These are phyloP conservation scores for Melangyna quadrimaculata DNA, from an alignment of 2,888 invertebrate genomes.

Conservation along the genomic window DNA sequence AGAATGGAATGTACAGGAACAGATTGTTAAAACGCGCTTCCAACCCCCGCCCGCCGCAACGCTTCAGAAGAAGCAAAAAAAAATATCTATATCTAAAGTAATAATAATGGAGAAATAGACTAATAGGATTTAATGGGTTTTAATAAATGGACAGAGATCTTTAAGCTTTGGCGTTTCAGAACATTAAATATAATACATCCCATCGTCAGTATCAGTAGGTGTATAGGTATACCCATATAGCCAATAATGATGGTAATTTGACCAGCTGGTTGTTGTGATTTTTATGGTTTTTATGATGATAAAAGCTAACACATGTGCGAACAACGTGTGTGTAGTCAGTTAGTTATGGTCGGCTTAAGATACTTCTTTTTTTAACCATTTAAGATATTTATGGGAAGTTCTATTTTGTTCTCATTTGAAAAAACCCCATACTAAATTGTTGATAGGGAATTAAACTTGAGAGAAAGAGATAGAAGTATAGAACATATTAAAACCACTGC, in stretches of 20 bases:
- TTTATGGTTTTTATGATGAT: conserved; percentile 58
- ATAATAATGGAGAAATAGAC: background rate
- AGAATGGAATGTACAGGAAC: background rate
- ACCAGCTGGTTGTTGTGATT: conserved; percentile 46
- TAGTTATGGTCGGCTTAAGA: conserved; percentile 15
- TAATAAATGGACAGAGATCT: conserved; percentile 52
- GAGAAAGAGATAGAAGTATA: too few relatives aligned
- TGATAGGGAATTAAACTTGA: background rate
- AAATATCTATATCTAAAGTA: too few relatives aligned
- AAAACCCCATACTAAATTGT: background rate
- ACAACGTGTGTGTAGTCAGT: conserved; percentile 35
- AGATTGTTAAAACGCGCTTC: background rate
- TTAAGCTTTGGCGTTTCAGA: conserved; percentile 42
- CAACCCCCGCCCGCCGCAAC: background rate
- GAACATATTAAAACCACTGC: too few relatives aligned
- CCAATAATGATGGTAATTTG: conserved; percentile 55
- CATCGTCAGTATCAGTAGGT: background rate
- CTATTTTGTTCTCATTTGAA: conserved; percentile 20
- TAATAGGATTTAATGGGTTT: conserved; percentile 52
- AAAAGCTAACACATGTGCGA: conserved; percentile 38
- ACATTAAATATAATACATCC: conserved; percentile 14
- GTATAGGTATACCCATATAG: conserved; percentile 1
- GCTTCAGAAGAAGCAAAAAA: background rate
- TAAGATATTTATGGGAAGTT: conserved; percentile 40
- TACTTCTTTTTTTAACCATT: conserved; percentile 8